phyloP scores from a whole-genome alignment of 2,113 vertebrate genomes.

The Colinus virginianus region DNA sequence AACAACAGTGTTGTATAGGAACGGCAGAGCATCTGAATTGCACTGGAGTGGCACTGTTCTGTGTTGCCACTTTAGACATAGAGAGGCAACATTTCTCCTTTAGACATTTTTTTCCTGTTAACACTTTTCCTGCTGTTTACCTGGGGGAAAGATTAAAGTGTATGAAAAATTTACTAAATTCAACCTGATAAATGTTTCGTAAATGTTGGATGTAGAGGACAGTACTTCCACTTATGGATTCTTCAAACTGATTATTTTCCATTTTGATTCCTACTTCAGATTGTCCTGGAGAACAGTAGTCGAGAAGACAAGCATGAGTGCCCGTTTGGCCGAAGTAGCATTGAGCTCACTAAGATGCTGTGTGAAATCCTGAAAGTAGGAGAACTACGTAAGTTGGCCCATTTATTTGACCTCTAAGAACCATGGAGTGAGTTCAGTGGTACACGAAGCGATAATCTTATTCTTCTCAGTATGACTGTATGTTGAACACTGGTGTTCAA shows the following conservation, averaged over 20 bases:
- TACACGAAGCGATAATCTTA: not conserved
- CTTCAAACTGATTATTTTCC: not conserved
- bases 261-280: constrained; percentile 77
- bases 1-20: not conserved
- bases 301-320: constrained; percentile 99
- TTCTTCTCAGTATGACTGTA: not conserved
- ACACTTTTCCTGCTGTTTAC: not conserved
- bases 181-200: not conserved
- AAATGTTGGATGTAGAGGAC: not conserved
- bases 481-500: not conserved
- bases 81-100: not conserved
- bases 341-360: constrained; percentile 98
- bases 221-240: not conserved
- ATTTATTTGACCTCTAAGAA: not conserved
- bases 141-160: rapidly evolving
- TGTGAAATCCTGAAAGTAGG: constrained; percentile 98
- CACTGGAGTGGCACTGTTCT: not conserved
- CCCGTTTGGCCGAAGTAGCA: constrained; percentile 97
- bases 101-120: not conserved
- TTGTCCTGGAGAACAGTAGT: constrained; percentile 99
- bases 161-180: not conserved
- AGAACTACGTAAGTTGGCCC: constrained; percentile 92
- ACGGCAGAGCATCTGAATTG: not conserved
- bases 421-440: not conserved
- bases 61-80: not conserved